phyloP scores from a whole-genome alignment of 2,888 invertebrate species.

The Parthenolecanium corni region DNA sequence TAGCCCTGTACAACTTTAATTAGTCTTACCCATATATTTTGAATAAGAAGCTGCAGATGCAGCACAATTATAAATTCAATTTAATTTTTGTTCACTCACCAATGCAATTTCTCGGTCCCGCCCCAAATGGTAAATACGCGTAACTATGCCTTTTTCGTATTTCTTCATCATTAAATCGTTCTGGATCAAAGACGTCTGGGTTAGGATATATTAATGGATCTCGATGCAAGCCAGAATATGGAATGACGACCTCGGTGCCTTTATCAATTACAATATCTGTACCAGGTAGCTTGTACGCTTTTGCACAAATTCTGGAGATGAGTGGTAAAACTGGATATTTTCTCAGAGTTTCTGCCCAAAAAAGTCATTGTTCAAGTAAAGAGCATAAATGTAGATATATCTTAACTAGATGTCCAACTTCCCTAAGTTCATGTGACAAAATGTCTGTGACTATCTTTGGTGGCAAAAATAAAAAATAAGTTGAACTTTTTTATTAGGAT shows the following conservation, averaged over 20 bases:
- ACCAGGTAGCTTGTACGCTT: constrained; percentile 32
- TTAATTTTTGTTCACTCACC: constrained; percentile 30
- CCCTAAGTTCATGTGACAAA: too few relatives aligned
- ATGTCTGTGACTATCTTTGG: too few relatives aligned
- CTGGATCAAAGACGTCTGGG: constrained; percentile 38
- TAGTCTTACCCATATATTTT: too few relatives aligned
- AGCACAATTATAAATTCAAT: too few relatives aligned
- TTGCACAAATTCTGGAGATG: not conserved
- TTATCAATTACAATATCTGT: constrained; percentile 33
- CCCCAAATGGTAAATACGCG: constrained; percentile 36
- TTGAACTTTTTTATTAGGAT: too few relatives aligned
- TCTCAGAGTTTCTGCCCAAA: constrained; percentile 1
- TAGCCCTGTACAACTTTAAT: too few relatives aligned
- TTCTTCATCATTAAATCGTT: constrained; percentile 36
- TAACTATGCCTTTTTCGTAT: constrained; percentile 32
- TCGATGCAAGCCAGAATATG: constrained; percentile 2
- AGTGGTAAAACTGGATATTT: constrained; percentile 2
- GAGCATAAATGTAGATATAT: too few relatives aligned
- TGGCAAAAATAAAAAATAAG: too few relatives aligned
- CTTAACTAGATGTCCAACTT: too few relatives aligned
- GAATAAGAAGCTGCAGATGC: too few relatives aligned
- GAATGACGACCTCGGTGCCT: constrained; percentile 32
- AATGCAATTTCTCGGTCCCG: constrained; percentile 34
- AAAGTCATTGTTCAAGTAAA: too few relatives aligned
- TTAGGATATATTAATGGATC: constrained; percentile 35